Conservation (phyloP, 2,797 vertebrate genomes). For the Tangara arthus region DNA sequence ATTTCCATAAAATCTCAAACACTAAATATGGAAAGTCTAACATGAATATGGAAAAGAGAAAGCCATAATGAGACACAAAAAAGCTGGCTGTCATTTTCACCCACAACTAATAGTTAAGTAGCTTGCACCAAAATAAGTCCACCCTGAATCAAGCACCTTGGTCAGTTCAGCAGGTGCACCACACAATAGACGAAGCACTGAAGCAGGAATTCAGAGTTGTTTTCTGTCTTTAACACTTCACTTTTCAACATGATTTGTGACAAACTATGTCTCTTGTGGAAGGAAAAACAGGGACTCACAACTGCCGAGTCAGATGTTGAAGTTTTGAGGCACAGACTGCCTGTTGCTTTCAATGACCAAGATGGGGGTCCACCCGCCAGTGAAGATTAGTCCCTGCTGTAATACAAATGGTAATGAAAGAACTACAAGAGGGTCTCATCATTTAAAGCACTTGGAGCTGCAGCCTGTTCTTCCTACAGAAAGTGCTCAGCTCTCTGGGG, state of each 20-base stretch:
- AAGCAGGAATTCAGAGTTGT: background rate
- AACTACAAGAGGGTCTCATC: background rate
- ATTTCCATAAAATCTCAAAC: conserved; percentile 52
- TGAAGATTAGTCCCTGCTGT: background rate
- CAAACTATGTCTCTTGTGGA: background rate
- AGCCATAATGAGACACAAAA: background rate
- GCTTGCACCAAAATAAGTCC: background rate
- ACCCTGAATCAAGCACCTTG: background rate
- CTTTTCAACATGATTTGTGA: background rate
- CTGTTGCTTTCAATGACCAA: background rate
- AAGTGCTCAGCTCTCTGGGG: background rate
- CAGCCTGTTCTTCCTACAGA: background rate
- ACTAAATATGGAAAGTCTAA: conserved; percentile 32
- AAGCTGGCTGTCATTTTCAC: background rate
- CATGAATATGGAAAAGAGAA: conserved; percentile 29
- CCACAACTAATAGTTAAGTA: background rate
- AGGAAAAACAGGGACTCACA: background rate
- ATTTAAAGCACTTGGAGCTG: background rate
- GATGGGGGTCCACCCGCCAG: background rate
- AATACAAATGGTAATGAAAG: background rate
- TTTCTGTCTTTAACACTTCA: background rate
- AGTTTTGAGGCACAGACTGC: background rate
- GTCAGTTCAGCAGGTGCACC: background rate
- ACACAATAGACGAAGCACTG: background rate
- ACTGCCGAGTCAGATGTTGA: background rate